phyloP scores from a whole-genome alignment of 2,797 vertebrate species.

The Aulostomus chinensis region DNA sequence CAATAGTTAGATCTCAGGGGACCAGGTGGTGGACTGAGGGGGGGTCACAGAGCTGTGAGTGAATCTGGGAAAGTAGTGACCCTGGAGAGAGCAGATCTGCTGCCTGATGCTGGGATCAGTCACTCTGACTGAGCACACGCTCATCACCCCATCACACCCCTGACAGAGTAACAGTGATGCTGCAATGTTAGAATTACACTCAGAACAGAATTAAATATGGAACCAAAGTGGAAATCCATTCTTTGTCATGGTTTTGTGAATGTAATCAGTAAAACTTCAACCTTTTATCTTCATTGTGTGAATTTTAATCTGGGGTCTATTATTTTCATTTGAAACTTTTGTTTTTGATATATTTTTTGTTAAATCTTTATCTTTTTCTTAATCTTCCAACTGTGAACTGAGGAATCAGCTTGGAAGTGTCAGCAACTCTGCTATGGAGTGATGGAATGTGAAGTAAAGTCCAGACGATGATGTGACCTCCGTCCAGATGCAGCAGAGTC shows the following conservation, averaged over 20 bases:
- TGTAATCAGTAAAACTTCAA: not conserved
- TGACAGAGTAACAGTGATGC: not conserved
- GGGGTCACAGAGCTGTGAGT: slow-evolving; percentile 18
- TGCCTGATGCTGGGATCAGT: slow-evolving; percentile 36
- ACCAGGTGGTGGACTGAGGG: slow-evolving; percentile 36
- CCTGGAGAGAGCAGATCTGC: slow-evolving; percentile 35
- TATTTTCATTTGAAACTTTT: not conserved
- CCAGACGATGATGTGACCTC: not conserved
- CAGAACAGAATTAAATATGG: no score
- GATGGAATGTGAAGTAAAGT: not conserved
- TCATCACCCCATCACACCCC: not conserved
- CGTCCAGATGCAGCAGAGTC: slow-evolving; percentile 22
- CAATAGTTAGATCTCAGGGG: slow-evolving; percentile 52
- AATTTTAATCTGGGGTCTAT: not conserved
- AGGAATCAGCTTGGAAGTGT: no score
- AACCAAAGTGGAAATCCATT: no score
- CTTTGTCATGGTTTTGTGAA: no score
- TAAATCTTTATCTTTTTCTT: no score
- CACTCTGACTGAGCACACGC: slow-evolving; percentile 20
- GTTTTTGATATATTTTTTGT: not conserved
- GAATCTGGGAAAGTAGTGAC: slow-evolving; percentile 51
- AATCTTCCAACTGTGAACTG: no score
- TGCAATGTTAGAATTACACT: not conserved
- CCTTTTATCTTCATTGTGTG: not conserved
- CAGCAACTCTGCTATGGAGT: no score